Base-by-base conservation (phyloP, 1,140 invertebrate genomes). In the Dinoponera quadriceps region DNA sequence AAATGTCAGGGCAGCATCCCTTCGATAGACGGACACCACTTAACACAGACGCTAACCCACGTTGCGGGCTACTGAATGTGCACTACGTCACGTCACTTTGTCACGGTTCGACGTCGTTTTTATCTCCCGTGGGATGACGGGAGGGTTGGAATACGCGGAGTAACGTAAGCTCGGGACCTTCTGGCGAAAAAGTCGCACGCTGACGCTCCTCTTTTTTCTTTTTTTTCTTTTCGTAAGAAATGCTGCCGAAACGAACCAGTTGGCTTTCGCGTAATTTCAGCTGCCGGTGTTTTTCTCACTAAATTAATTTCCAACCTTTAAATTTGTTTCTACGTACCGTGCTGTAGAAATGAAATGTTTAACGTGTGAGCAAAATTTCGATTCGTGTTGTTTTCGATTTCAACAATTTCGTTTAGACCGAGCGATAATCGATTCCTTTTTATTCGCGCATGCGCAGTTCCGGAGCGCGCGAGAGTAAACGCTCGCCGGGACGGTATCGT, bases 1-100 rank as follows among this genome's bases (percentile, higher is more conserved):
- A 93, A 93, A 93, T 93, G 92, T 93, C 92, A 93, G 78, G 82
- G 44, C 92, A 93, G 92, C 92, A 93, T 93, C 92, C 92, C 88
- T 88, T 80, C 68, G 86, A 90, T 88, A 89, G 85, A 87, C 74
- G 55, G 80, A 68, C 89, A 89, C 83, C 85, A 78, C 77, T 82
- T 84, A 84, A 66, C 65, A 84, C 51, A 38, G 59, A 33, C 57
- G 81, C 62, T 68, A 85, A 85, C 84, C 85, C 69, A 69, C 63
- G 60, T 84, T 71, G 77, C 27, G 54, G 38, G 22, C 77, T 80
- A 44, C 51, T 66, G 77, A 29, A 22, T 80, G 49, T 60, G 69
- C 62, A 65, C 49, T 68, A 69, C 80, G 75, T 85, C 85, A 73
- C 65, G 75, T 82, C 38, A 83, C 72, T 83, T 87, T 69, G 84